Conservation (phyloP, 2,888 invertebrate genomes). For the Horisme vitalbata region DNA sequence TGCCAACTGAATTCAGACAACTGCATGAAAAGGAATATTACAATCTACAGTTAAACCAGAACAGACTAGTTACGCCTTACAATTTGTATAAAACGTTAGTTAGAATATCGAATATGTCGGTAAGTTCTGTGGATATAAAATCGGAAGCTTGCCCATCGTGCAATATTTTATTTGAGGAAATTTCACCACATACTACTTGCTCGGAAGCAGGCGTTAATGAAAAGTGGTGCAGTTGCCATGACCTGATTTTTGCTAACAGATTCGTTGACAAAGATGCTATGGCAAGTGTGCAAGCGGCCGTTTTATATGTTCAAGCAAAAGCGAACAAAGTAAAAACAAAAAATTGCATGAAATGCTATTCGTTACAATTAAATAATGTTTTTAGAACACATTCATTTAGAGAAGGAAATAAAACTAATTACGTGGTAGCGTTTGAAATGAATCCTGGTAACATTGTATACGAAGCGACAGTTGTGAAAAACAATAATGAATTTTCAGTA, state of each 20-base stretch:
- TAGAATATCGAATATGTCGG: conserved; percentile 70
- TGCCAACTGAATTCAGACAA: conserved; percentile 84
- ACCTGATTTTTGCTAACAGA: conserved; percentile 50
- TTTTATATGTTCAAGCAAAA: conserved; percentile 49
- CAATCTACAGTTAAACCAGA: conserved; percentile 84
- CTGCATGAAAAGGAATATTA: conserved; percentile 77
- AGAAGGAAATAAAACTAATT: conserved; percentile 59
- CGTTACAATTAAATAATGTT: conserved; percentile 73
- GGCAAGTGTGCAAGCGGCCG: conserved; percentile 67
- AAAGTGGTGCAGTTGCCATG: conserved; percentile 90
- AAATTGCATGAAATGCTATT: conserved; percentile 69
- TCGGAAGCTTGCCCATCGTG: conserved; percentile 85
- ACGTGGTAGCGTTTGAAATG: conserved; percentile 85
- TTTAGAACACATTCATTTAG: conserved; percentile 65
- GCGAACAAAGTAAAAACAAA: conserved; percentile 44
- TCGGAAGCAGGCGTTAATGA: conserved; percentile 84
- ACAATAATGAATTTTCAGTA: conserved; percentile 60
- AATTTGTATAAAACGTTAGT: conserved; percentile 87
- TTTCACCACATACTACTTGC: conserved; percentile 84
- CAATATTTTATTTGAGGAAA: conserved; percentile 82
- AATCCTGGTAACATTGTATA: conserved; percentile 85
- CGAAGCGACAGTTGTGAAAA: conserved; percentile 84
- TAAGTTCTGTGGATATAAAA: conserved; percentile 70
- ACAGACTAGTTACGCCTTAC: conserved; percentile 88
- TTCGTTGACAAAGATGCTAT: conserved; percentile 60